These are phyloP conservation scores for Melanotaenia nigrans DNA, from an alignment of 2,797 vertebrate genomes.

Conservation along the genomic window DNA sequence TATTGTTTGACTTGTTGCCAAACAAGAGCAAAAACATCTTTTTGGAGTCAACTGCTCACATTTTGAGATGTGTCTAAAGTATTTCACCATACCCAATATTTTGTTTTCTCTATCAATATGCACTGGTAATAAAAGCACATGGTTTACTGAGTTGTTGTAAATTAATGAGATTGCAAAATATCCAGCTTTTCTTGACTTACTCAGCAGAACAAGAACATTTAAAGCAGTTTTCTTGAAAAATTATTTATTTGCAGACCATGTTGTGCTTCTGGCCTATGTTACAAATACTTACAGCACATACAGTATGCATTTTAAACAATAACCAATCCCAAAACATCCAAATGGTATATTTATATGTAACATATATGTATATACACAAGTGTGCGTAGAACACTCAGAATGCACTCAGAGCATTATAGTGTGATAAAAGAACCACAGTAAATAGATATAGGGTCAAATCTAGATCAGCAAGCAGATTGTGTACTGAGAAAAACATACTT, in stretches of 20 bases:
- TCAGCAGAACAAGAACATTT: neutral
- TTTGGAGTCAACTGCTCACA: conserved; percentile 39
- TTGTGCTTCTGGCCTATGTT: conserved; percentile 69
- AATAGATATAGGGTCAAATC: conserved; percentile 48
- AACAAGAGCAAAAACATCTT: conserved; percentile 55
- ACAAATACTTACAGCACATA: conserved; percentile 79
- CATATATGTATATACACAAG: conserved; percentile 75
- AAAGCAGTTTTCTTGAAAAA: conserved; percentile 65
- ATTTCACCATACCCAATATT: conserved; percentile 46
- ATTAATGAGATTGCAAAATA: neutral
- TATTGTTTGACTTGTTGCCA: conserved; percentile 61
- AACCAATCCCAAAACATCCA: conserved; percentile 77
- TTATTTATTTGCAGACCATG: conserved; percentile 78
- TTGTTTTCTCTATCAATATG: conserved; percentile 80
- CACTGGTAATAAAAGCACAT: conserved; percentile 89
- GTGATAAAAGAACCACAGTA: conserved; percentile 48
- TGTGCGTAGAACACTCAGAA: conserved; percentile 67
- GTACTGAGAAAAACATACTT: conserved; percentile 39
- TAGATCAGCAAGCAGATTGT: conserved; percentile 53
- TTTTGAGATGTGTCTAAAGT: conserved; percentile 54
- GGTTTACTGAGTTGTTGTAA: conserved; percentile 69
- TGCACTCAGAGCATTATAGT: conserved; percentile 51
- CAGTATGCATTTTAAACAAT: conserved; percentile 67
- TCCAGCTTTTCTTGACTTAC: too few species aligned
- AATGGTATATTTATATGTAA: conserved; percentile 73